These are phyloP conservation scores for Rostratula benghalensis DNA, from an alignment of 2,113 vertebrate genomes.

Conservation along the genomic window DNA sequence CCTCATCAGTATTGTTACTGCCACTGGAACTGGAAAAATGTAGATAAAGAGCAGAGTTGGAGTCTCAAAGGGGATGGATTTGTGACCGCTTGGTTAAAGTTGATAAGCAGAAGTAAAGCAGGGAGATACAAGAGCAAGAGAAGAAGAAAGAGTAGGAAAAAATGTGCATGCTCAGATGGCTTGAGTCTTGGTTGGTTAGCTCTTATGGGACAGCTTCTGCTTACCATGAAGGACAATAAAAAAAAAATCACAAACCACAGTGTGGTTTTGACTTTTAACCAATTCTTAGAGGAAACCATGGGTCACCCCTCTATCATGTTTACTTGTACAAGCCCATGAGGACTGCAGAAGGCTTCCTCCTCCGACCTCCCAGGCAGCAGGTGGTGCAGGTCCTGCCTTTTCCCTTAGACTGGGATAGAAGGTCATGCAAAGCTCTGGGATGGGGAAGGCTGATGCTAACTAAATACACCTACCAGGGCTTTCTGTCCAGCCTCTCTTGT, in stretches of 20 bases:
- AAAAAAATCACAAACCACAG: not conserved
- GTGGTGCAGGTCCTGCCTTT: not conserved
- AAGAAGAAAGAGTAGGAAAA: not conserved
- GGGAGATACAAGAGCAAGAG: not conserved
- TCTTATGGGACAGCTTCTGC: not conserved
- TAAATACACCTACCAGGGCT: not conserved
- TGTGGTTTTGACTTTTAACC: not conserved
- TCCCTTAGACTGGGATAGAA: not conserved
- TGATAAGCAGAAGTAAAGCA: not conserved
- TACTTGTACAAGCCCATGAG: not conserved
- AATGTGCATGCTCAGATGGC: not conserved
- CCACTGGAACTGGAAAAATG: not conserved
- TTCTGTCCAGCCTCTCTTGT: not conserved
- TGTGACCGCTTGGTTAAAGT: not conserved
- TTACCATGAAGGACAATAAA: not conserved
- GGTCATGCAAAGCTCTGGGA: not conserved
- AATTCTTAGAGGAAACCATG: not conserved
- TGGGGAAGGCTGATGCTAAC: not conserved
- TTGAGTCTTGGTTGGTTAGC: not conserved
- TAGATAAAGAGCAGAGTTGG: not conserved
- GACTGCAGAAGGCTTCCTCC: not conserved
- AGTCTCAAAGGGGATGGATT: not conserved
- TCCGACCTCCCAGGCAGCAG: not conserved
- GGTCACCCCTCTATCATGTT: not conserved
- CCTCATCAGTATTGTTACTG: rapidly evolving